These are phyloP conservation scores for Sinhomidia bicolor DNA, from an alignment of 2,888 invertebrate genomes.

Conservation along the genomic window DNA sequence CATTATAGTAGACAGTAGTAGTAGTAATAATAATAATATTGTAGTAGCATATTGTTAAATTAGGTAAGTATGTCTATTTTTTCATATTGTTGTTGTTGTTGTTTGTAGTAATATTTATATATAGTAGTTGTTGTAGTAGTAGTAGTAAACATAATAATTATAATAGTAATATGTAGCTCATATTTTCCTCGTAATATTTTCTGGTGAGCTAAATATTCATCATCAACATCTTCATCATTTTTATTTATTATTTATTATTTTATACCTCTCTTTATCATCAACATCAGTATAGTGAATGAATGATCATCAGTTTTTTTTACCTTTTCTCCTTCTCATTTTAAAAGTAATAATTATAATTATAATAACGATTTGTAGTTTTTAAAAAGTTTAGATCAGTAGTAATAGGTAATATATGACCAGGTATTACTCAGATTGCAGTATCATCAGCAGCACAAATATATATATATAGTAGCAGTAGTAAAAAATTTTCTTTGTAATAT, in stretches of 20 bases:
- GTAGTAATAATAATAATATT: conserved; percentile 36
- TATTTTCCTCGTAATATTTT: conserved; percentile 40
- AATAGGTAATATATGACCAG: conserved; percentile 73
- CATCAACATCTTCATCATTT: conserved; percentile 45
- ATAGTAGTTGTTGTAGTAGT: no score
- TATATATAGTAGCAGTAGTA: conserved; percentile 54
- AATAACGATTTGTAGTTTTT: conserved; percentile 52
- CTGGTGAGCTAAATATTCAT: conserved; percentile 51
- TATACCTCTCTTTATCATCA: conserved; percentile 17
- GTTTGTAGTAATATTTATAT: no score
- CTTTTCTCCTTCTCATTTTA: background rate
- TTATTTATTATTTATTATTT: conserved; percentile 27
- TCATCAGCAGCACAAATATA: conserved; percentile 62
- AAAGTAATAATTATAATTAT: conserved; percentile 43
- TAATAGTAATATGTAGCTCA: conserved; percentile 54
- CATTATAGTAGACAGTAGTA: conserved; percentile 46
- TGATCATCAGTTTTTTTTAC: conserved; percentile 29
- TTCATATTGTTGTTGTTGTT: conserved; percentile 19
- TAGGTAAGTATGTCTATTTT: conserved; percentile 41
- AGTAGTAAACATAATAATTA: background rate
- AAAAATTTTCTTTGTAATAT: conserved; percentile 27
- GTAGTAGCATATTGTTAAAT: conserved; percentile 47
- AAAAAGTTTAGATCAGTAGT: conserved; percentile 49
- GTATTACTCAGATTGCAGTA: conserved; percentile 72
- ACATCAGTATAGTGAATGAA: conserved; percentile 26